These are phyloP conservation scores for Martes martes DNA, from an alignment of 2,113 vertebrate genomes.

Conservation along the genomic window DNA sequence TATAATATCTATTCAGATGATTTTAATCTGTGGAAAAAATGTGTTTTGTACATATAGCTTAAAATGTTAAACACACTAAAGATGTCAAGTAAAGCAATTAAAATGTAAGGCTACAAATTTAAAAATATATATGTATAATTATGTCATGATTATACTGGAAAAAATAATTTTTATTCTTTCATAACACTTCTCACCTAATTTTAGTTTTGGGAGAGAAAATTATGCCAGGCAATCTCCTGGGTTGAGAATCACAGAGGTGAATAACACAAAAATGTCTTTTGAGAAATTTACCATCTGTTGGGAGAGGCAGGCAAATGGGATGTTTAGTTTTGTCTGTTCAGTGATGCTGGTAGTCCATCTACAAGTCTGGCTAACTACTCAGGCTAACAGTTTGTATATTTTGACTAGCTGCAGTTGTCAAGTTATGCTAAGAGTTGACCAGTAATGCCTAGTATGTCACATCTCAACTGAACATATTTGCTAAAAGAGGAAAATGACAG, in stretches of 20 bases:
- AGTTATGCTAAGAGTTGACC: not conserved
- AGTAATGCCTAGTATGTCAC: not conserved
- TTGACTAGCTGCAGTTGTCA: not conserved
- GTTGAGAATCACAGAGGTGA: not conserved
- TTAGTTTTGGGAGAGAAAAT: not conserved
- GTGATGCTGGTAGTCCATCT: not conserved
- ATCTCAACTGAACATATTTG: not conserved
- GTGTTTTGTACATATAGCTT: not conserved
- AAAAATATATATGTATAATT: not conserved
- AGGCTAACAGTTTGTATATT: not conserved
- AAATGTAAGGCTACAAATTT: constrained; percentile 12
- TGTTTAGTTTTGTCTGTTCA: not conserved
- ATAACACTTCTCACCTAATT: not conserved
- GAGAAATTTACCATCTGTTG: not conserved
- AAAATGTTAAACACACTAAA: constrained; percentile 24
- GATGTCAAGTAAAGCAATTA: constrained; percentile 11
- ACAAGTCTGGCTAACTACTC: not conserved
- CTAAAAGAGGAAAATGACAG: not conserved
- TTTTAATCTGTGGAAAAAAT: constrained; percentile 23
- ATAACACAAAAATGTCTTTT: not conserved
- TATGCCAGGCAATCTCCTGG: not conserved
- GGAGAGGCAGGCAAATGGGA: not conserved
- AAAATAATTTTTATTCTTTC: not conserved
- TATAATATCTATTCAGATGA: not conserved
- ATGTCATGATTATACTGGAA: not conserved